Evolutionary conservation across 2,888 invertebrate genomes (phyloP).

Genomic region (Orthosia gothica): DNA sequence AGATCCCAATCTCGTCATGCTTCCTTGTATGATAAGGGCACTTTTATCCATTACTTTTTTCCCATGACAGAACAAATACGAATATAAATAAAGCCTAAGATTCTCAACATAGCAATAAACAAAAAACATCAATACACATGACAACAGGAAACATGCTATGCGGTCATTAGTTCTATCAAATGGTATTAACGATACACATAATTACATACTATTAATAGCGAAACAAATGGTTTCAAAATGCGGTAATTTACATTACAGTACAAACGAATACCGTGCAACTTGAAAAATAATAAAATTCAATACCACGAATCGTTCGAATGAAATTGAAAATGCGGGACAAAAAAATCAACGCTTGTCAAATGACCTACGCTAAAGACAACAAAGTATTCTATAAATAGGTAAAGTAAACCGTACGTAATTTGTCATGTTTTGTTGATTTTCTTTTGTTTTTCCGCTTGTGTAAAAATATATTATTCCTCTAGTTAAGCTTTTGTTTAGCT

Average conservation of each 20-base stretch:
- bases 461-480: slow-evolving; percentile 3
- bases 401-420: slow-evolving; percentile 4
- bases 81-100: not conserved
- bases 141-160: slow-evolving; percentile 29
- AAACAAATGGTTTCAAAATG: slow-evolving; percentile 46
- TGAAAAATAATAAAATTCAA: slow-evolving; percentile 22
- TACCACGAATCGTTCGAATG: slow-evolving; percentile 27
- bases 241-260: slow-evolving; percentile 37
- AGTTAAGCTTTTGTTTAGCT: not conserved
- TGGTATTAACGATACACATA: slow-evolving; percentile 22
- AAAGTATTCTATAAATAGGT: not conserved
- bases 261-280: slow-evolving; percentile 23
- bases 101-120: not conserved
- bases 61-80: not conserved
- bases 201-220: slow-evolving; percentile 37
- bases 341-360: slow-evolving; percentile 27
- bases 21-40: not conserved
- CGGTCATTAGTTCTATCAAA: slow-evolving; percentile 27
- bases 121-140: slow-evolving; percentile 8
- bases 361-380: slow-evolving; percentile 11
- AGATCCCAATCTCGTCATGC: not conserved
- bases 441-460: slow-evolving; percentile 24
- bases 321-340: slow-evolving; percentile 31
- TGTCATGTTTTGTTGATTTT: slow-evolving; percentile 2
- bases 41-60: not conserved